Evolutionary conservation across 1,140 invertebrate species (phyloP).

Genomic region (Bombus waltoni): DNA sequence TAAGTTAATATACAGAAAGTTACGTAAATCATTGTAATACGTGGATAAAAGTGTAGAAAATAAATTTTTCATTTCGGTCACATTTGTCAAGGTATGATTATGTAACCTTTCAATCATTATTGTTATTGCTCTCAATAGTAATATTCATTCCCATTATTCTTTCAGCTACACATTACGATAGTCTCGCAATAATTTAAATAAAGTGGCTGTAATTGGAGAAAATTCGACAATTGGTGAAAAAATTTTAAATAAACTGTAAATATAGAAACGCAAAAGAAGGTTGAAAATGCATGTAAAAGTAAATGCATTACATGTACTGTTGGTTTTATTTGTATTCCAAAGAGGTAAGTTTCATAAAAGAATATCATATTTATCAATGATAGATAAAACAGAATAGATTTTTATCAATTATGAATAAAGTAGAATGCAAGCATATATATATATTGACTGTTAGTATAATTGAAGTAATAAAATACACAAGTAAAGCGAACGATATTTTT

Average conservation of each 20-base stretch:
- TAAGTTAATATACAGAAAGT: neutral
- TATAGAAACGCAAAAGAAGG: neutral
- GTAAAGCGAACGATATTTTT: neutral
- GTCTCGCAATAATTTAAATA: too few species aligned
- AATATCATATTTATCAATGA: conserved; percentile 2
- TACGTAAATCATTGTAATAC: neutral
- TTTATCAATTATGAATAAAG: neutral
- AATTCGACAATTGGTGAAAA: neutral
- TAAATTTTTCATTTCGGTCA: neutral
- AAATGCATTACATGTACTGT: conserved; percentile 52
- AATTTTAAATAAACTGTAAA: neutral
- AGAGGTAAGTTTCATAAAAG: conserved; percentile 52
- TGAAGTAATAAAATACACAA: neutral
- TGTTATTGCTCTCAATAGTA: neutral
- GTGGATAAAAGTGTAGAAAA: neutral
- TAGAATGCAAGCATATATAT: too few species aligned
- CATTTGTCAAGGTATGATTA: conserved; percentile 4
- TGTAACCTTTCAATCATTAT: conserved; percentile 7
- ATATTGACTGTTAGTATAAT: conserved; percentile 26
- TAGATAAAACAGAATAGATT: conserved; percentile 28
- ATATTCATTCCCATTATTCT: neutral
- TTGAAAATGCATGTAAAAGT: conserved; percentile 57
- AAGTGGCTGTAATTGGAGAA: neutral
- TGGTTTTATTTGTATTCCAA: conserved; percentile 60
- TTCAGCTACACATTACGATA: neutral